Conservation (phyloP, 2,113 vertebrate genomes). For the Aptenodytes forsteri region DNA sequence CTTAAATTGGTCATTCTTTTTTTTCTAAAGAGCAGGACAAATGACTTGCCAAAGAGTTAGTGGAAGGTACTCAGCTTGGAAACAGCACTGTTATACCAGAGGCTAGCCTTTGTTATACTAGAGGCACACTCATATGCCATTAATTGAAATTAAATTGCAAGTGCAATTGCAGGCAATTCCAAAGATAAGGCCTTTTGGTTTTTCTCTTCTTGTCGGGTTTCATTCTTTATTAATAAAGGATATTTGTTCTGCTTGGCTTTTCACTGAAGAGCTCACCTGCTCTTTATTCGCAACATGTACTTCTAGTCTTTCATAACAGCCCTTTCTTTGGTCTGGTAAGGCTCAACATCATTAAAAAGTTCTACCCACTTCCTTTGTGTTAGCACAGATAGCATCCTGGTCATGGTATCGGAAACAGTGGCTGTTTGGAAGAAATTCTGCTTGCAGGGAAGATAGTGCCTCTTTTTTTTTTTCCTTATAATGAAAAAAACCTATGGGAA, state of each 20-base stretch:
- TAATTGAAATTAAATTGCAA: background rate
- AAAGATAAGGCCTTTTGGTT: background rate
- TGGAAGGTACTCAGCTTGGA: background rate
- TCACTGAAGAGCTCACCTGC: background rate
- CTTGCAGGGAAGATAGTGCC: background rate
- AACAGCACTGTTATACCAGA: background rate
- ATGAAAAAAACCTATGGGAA: background rate
- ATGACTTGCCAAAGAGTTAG: background rate
- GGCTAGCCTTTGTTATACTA: background rate
- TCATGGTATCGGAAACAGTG: background rate
- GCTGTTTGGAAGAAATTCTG: background rate
- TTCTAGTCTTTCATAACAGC: background rate
- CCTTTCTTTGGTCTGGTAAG: background rate
- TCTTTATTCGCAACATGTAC: background rate
- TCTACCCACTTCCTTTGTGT: background rate
- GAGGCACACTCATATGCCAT: background rate
- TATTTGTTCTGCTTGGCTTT: background rate
- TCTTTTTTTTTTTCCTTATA: background rate
- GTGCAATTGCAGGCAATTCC: background rate
- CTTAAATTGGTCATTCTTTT: background rate
- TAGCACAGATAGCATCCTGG: background rate
- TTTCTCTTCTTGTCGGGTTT: background rate
- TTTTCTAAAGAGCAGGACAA: background rate
- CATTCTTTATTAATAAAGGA: background rate
- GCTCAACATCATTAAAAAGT: background rate